phyloP scores from a whole-genome alignment of 2,797 vertebrate genomes.

The Pangasius krempfi region DNA sequence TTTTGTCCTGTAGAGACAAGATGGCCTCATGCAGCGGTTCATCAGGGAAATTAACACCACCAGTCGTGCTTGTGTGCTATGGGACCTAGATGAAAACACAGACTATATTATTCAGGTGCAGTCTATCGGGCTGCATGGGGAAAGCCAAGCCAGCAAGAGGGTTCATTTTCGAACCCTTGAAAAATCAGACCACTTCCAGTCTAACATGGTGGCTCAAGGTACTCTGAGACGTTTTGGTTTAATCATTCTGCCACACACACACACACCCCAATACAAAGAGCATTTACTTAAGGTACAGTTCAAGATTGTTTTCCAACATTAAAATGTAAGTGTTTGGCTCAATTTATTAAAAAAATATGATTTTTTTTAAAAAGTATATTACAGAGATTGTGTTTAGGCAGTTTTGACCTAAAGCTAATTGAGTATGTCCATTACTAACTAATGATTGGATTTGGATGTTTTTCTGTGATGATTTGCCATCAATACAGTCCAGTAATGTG shows the following conservation, averaged over 20 bases:
- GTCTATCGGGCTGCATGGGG: conserved; percentile 86
- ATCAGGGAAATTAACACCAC: conserved; percentile 98
- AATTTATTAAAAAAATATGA: neutral
- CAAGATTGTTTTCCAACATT: neutral
- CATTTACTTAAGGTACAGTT: neutral
- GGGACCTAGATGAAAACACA: conserved; percentile 93
- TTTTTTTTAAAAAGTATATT: neutral
- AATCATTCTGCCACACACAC: neutral
- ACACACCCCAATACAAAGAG: neutral
- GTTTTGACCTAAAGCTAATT: neutral
- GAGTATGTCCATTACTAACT: neutral
- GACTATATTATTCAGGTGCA: conserved; percentile 97
- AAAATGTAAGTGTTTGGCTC: neutral
- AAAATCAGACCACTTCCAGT: conserved; percentile 88
- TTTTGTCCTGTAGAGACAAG: conserved; percentile 82
- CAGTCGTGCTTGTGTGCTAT: conserved; percentile 90
- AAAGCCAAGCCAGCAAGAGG: conserved; percentile 88
- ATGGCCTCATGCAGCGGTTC: conserved; percentile 92
- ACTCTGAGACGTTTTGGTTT: neutral
- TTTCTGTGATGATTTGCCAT: neutral
- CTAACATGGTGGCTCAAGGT: conserved; percentile 92
- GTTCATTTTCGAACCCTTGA: conserved; percentile 94
- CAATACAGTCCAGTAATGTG: neutral
- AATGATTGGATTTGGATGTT: neutral
- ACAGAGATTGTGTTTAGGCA: neutral